Base-by-base conservation (phyloP, 2,113 vertebrate species). In the Lathamus discolor region DNA sequence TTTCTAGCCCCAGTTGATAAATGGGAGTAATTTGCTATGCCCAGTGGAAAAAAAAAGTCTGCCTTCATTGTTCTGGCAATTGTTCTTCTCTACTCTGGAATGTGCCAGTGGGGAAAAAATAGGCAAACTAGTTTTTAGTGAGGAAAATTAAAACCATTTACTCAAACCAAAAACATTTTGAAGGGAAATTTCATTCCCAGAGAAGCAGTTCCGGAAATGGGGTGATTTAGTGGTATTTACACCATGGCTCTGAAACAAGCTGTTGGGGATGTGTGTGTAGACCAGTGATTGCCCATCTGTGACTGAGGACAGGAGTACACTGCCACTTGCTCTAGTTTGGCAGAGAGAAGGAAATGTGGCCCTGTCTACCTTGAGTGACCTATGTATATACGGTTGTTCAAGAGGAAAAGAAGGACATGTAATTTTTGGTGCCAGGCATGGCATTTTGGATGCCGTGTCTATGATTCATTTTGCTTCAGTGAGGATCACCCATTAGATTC, bases 291-390 rank as follows among this genome's bases (percentile, higher is more conserved):
- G 76, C 22, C n/a, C 25, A 35, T 5, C 17, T 0, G 0, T 28
- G 43, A 8, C 1, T 39, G 43, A 57, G 64, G 54, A 9, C 4
- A 16, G 41, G 27, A 67, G 11, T 29, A 8, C 5, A 1, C 25
- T 81, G 13, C 25, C 20, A 2, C 8, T 55, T 0, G 0, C 12
- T 68, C 64, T 52, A 1, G 3, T 52, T 54, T 35, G 44, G 31
- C 31, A 54, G 44, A 54, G 43, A 86, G 46, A 66, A 83, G 49
- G 43, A 83, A 83, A 62, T n/a, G 54, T 49, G 49, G 3, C 72
- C 25, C 41, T 86, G 57, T 6, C 29, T 73, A 2, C 52, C 44
- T 7, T 2, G 1, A 25, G 18, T 44, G 59, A 83, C 23, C 63
- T 11, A n/a, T 12, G 17, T 57, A 18, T 61, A 27, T 64, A 27